Base-by-base conservation (phyloP, 1,140 invertebrate genomes). In the Meloidogyne floridensis region DNA sequence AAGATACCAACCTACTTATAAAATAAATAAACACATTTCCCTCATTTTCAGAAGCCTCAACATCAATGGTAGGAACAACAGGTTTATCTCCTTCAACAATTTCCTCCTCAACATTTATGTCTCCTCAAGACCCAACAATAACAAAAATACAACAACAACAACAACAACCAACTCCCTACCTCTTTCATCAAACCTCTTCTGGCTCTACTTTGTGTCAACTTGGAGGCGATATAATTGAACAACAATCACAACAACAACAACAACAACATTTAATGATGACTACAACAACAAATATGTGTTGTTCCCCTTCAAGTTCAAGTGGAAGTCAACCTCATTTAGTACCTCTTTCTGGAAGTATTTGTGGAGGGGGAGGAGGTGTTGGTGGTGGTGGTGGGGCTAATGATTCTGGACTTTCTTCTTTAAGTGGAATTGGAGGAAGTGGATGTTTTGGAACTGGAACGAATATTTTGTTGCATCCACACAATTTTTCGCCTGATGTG, bases 401-500 rank as follows among this genome's bases (percentile, higher is more conserved):
- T 72, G 80, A 81, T n/a, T 81, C 80, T 42, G 80, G 80, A 32
- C 72, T 81, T 32, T 81, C 80, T n/a, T 75, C 80, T 18, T 42
- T 81, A 53, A 56, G 51, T 43, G 51, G 80, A 10, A 72, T 18
- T 51, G 18, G 20, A 11, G 42, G 78, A 51, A 20, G n/a, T 69
- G 73, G 80, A 18, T 43, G 73, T 42, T 65, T 65, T 65, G 73
- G 18, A 20, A 54, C 72, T 47, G 70, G 80, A 43, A 80, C 75
- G 51, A 51, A 77, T 11, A 9, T 59, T 20, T 53, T 72, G 18
- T 71, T 72, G 13, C 72, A 53, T 15, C 7, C 59, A n/a, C 75
- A 54, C 79, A 80, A 80, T 74, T 73, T 80, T 51, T 80, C 71
- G 32, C 77, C 77, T 20, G 77, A 79, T 53, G 20, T 79, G 4